Evolutionary conservation across 2,113 vertebrate species (phyloP).

Genomic region (Bothrops jararaca): DNA sequence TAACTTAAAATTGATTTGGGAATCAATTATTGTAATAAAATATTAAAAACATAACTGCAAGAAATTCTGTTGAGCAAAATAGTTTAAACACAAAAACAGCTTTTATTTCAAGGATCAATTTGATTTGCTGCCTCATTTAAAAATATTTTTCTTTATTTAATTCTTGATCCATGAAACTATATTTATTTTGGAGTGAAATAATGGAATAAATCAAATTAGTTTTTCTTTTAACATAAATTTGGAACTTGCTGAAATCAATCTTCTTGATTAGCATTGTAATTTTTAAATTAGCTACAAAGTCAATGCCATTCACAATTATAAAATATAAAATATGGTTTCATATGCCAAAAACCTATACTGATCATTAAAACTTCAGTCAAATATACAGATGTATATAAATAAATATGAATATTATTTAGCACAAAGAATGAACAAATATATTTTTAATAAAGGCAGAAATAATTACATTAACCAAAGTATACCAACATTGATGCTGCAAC

Average conservation of each 20-base stretch:
- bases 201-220: constrained; percentile 62
- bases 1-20: constrained; percentile 58
- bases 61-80: constrained; percentile 47
- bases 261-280: constrained; percentile 48
- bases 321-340: constrained; percentile 35
- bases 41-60: constrained; percentile 62
- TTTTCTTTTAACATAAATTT: constrained; percentile 61
- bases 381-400: not conserved
- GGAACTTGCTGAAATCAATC: constrained; percentile 39
- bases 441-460: not conserved
- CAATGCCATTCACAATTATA: constrained; percentile 23
- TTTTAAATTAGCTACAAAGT: constrained; percentile 49
- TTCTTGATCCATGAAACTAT: constrained; percentile 52
- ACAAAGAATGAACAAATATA: constrained; percentile 1
- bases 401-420: not conserved
- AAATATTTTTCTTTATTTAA: constrained; percentile 58
- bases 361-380: constrained; percentile 15
- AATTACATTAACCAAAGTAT: not conserved
- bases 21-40: constrained; percentile 65
- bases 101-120: constrained; percentile 53
- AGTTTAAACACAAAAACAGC: constrained; percentile 58
- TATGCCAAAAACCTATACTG: not conserved
- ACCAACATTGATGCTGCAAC: not conserved
- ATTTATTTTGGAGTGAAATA: constrained; percentile 53
- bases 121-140: constrained; percentile 58